These are phyloP conservation scores for Actias luna DNA, from an alignment of 2,888 invertebrate species.

Conservation along the genomic window DNA sequence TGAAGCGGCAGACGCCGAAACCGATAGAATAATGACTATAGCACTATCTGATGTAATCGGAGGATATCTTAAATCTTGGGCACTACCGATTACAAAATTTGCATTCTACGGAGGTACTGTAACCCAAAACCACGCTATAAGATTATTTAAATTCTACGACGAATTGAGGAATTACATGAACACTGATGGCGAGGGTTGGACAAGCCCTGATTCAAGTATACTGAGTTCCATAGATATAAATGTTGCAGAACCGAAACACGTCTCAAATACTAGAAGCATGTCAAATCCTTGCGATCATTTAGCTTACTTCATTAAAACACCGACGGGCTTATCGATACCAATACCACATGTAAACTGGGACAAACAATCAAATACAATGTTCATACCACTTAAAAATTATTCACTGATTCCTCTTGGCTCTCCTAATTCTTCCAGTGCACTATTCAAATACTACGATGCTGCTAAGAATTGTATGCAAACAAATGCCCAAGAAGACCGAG, in stretches of 20 bases:
- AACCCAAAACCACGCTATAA: conserved; percentile 76
- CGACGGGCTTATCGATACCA: conserved; percentile 61
- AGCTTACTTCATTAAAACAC: conserved; percentile 54
- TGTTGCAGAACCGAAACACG: conserved; percentile 36
- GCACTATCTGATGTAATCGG: conserved; percentile 79
- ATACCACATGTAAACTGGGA: conserved; percentile 83
- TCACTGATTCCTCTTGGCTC: conserved; percentile 47
- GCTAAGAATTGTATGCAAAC: conserved; percentile 75
- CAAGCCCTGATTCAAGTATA: conserved; percentile 42
- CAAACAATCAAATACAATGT: conserved; percentile 77
- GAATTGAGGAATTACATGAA: conserved; percentile 80
- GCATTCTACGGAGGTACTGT: conserved; percentile 84
- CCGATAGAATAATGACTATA: conserved; percentile 46
- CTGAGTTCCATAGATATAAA: conserved; percentile 48
- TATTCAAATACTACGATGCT: conserved; percentile 81
- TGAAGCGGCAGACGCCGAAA: conserved; percentile 38
- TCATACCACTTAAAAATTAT: conserved; percentile 80
- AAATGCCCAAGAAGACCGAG: conserved; percentile 51
- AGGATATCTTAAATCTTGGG: conserved; percentile 82
- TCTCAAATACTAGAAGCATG: conserved; percentile 31
- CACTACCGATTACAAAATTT: conserved; percentile 82
- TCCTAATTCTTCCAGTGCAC: conserved; percentile 50
- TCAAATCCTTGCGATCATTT: conserved; percentile 51
- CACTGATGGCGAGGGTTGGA: conserved; percentile 84
- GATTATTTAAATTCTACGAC: conserved; percentile 78